Evolutionary conservation across 2,888 invertebrate genomes (phyloP).

Genomic region (Leptopilina drosophilae): DNA sequence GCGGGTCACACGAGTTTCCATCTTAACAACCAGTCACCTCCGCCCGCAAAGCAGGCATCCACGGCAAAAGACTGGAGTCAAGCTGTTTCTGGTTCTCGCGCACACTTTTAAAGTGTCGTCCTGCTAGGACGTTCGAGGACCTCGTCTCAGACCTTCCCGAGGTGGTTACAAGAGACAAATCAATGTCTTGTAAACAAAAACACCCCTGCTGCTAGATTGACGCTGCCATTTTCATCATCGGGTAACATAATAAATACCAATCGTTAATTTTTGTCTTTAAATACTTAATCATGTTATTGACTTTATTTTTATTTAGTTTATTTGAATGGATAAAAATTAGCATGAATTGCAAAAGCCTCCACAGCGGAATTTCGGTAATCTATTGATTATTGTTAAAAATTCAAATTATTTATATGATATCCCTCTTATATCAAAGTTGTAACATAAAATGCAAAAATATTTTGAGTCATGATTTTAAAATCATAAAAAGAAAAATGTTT

Average conservation of each 20-base stretch:
- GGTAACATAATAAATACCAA: constrained; percentile 48
- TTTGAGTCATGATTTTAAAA: no score
- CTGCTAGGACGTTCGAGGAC: constrained; percentile 84
- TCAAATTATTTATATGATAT: no score
- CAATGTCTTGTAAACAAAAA: constrained; percentile 81
- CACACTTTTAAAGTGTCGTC: constrained; percentile 83
- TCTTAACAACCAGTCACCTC: constrained; percentile 79
- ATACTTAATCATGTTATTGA: no score
- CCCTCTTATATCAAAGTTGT: no score
- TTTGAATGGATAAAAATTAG: no score
- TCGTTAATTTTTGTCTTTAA: no score
- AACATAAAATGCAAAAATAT: no score
- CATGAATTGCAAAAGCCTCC: no score
- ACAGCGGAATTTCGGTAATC: no score
- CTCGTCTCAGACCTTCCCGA: constrained; percentile 91
- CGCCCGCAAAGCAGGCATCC: constrained; percentile 78
- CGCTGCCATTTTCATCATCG: constrained; percentile 80
- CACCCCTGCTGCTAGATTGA: constrained; percentile 88
- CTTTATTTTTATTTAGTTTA: no score
- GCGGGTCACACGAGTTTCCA: constrained; percentile 87
- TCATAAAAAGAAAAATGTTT: no score
- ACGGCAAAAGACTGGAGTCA: constrained; percentile 77
- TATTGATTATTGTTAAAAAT: no score
- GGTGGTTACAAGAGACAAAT: constrained; percentile 78
- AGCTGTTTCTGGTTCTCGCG: constrained; percentile 87